Conservation (phyloP, 30 jellyfish, hydroid and myxozoan species). For the Aurelia aurita region DNA sequence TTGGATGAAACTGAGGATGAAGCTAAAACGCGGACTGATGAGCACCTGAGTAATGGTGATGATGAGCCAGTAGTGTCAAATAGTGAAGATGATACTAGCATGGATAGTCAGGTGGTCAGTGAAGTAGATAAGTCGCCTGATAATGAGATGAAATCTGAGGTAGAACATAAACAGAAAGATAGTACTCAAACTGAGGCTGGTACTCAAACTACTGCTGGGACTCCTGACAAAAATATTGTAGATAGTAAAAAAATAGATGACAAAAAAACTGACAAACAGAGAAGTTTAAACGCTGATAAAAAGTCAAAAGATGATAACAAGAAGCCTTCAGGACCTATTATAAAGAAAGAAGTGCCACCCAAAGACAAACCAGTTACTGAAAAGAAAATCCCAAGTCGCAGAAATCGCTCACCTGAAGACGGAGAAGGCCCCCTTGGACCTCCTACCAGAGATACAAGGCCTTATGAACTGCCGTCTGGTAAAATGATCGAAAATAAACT, state of each 20-base stretch:
- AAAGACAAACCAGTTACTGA: neutral
- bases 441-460: slow-evolving; percentile 33
- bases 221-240: neutral
- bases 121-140: neutral
- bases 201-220: too few species aligned
- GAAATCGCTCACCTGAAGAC: slow-evolving; percentile 50
- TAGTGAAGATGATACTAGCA: slow-evolving; percentile 12
- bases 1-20: slow-evolving; percentile 28
- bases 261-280: neutral
- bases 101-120: neutral
- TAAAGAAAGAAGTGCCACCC: neutral
- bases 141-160: neutral
- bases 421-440: slow-evolving; percentile 75
- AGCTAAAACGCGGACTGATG: neutral
- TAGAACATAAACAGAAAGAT: neutral
- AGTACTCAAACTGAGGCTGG: too few species aligned
- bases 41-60: neutral
- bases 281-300: neutral
- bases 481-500: slow-evolving; percentile 80
- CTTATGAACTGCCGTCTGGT: slow-evolving; percentile 70
- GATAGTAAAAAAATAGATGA: neutral
- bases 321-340: neutral
- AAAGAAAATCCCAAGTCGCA: neutral
- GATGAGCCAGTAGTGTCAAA: neutral
- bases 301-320: neutral